Base-by-base conservation (phyloP, 2,888 invertebrate species). In the Phanerotoma sp. region DNA sequence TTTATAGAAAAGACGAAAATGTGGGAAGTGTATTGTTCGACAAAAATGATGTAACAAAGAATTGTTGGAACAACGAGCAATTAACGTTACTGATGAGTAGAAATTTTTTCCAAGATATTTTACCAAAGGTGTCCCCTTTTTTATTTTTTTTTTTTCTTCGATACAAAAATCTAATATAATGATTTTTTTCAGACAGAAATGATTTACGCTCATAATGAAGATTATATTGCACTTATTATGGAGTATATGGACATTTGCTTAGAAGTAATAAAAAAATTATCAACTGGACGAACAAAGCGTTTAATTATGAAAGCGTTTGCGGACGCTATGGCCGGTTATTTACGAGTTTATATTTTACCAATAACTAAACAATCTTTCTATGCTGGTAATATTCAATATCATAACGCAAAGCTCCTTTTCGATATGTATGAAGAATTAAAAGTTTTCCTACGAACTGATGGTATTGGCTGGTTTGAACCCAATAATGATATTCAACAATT, bases 291-390 rank as follows among this genome's bases (percentile, higher is more conserved):
- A 58, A 71, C 71, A 33, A 72, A 68, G 56, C 70, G 68, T 52
- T 62, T 75, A 30, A 66, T 74, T 66, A 32, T 73, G 44, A 71
- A 67, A 62, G 70, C 83, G 2, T 70, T 82, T 0, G 80, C 80
- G 5, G 83, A 82, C 62, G 76, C 75, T 38, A 63, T 82, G 62
- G 86, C 86, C 33, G 86, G 86, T 11, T 86, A 84, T 66, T 72
- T 87, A 20, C 82, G 84, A 65, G 77, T 80, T 41, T 82, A 82
- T 70, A 78, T 84, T 9, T 66, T 86, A 10, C 87, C 87, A 0
- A 71, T 83, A 1, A 81, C 84, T 0, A 84, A 83, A 65, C 79
- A 81, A 42, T 80, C 83, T 0, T 87, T 80, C 72, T 87, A 87
- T 61, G 82, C 83, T 5, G 87, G 87, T 0, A 79, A 80, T 10